phyloP scores from a whole-genome alignment of 2,888 invertebrate species.

The Agrochola circellaris region DNA sequence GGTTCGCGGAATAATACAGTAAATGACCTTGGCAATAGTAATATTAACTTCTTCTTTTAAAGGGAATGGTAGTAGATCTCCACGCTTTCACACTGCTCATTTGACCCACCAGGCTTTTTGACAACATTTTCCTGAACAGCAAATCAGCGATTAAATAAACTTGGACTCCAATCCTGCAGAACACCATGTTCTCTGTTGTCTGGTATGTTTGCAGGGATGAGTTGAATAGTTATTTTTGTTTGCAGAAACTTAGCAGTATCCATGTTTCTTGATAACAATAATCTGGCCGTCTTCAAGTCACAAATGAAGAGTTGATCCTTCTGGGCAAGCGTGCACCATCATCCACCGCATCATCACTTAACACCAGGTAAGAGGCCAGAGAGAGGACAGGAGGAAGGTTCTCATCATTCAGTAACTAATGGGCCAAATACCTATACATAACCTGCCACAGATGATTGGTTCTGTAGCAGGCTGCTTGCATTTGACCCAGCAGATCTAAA shows the following conservation, averaged over 20 bases:
- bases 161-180: neutral
- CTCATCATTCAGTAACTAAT: neutral
- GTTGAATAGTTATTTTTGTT: neutral
- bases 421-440: neutral
- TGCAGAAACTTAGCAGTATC: neutral
- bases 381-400: no score
- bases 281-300: neutral
- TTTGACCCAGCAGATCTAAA: conserved; percentile 10
- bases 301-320: no score
- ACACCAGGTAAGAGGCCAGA: no score
- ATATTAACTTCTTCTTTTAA: neutral
- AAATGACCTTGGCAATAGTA: conserved; percentile 26
- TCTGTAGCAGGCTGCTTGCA: neutral
- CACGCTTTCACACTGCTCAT: neutral
- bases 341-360: no score
- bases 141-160: neutral
- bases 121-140: neutral
- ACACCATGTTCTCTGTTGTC: neutral
- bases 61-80: neutral
- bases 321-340: neutral
- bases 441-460: neutral
- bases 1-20: neutral
- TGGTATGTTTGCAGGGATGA: neutral
- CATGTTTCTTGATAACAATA: neutral
- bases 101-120: neutral